These are phyloP conservation scores for Molossus alvarezi DNA, from an alignment of 2,797 vertebrate genomes.

Conservation along the genomic window DNA sequence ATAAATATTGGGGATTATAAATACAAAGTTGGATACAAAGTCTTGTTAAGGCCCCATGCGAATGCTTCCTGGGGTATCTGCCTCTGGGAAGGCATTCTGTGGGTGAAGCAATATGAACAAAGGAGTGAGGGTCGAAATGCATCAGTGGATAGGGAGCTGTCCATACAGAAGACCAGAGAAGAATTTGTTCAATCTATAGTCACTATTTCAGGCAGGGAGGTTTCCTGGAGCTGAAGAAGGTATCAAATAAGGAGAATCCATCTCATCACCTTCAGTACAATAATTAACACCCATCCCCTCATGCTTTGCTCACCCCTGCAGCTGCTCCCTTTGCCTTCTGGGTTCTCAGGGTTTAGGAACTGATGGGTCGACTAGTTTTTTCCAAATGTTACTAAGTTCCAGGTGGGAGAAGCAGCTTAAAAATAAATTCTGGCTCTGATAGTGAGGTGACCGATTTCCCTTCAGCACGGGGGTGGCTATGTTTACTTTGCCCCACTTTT, in stretches of 20 bases:
- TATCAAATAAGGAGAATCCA: background rate
- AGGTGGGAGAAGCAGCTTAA: constrained; percentile 48
- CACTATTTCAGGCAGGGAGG: background rate
- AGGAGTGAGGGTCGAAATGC: rapidly evolving
- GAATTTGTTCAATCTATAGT: background rate
- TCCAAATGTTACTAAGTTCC: constrained; percentile 58
- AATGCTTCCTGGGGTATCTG: background rate
- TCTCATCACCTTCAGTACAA: background rate
- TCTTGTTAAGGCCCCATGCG: background rate
- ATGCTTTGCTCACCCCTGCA: background rate
- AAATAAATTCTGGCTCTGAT: constrained; percentile 67
- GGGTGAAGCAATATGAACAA: background rate
- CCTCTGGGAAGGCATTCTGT: constrained; percentile 4
- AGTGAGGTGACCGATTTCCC: constrained; percentile 62
- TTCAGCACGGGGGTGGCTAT: background rate
- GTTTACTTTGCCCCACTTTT: constrained; percentile 70
- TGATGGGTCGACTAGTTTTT: background rate
- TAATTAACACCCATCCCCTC: background rate
- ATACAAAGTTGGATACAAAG: background rate
- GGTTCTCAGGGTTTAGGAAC: constrained; percentile 39
- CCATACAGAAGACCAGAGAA: background rate
- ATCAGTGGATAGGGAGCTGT: background rate
- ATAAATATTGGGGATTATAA: constrained; percentile 40
- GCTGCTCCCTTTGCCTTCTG: background rate
- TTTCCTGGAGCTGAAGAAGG: background rate